Base-by-base conservation (phyloP, 2,113 vertebrate species). In the Carollia perspicillata region DNA sequence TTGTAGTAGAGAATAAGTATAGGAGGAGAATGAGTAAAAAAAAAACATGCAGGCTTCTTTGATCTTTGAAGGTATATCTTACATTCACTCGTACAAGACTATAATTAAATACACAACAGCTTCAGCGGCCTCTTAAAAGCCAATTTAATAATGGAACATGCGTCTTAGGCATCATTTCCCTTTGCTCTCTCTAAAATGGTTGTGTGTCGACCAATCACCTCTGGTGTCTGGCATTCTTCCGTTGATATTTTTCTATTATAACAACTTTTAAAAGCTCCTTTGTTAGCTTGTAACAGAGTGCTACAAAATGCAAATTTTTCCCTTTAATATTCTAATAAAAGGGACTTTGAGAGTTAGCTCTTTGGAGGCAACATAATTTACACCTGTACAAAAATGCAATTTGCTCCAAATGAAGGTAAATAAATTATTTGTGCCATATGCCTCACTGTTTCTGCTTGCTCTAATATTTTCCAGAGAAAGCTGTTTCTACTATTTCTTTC, bases 291-390 rank as follows among this genome's bases (percentile, higher is more conserved):
- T 91, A 91, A 69, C 42, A 47, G 28, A 91, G 40, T 94, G 95
- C 93, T 85, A 44, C 35, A 96, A 42, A 90, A 89, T 86, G 47
- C 47, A 95, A 93, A 65, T 84, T 86, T 94, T 86, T 95, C 84
- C 33, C 91, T 95, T 93, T 81, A 84, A 75, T 90, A 90, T 94
- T 95, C 30, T 94, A 95, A 97, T 96, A 71, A 75, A 94, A 94
- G 84, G 23, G 4, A 84, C 42, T 94, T 90, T 88, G 71, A 60
- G 44, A 93, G 17, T 60, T 83, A 83, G 18, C 6, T 90, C 55
- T 90, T 97, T 71, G 42, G 20, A 94, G 44, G 28, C 18, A 8
- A 53, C 87, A 69, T 83, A 95, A 96, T 94, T 97, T 95, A 60
- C 9, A 97, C 72, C 33, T 90, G 84, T 37, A 63, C 42, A 89